A percentile compares a stretch with the other conserved stretches of the same genome.
Conservation (phyloP, 2,888 invertebrate genomes). For the Tetrapedia diversipes region DNA sequence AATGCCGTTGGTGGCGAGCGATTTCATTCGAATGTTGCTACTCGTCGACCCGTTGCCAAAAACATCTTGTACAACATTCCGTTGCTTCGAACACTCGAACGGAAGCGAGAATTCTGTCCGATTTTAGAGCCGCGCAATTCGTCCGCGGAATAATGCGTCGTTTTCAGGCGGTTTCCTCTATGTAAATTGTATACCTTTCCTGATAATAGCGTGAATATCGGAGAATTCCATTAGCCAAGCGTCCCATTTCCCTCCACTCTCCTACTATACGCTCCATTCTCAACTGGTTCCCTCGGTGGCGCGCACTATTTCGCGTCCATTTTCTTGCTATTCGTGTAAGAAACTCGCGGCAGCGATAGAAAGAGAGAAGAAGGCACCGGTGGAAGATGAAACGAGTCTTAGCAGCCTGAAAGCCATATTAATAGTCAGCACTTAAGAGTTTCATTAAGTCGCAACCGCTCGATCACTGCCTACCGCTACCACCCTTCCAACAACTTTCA, state of each 20-base stretch:
- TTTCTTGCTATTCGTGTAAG: slow-evolving; percentile 24
- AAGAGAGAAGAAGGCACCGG: slow-evolving; percentile 22
- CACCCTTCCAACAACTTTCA: slow-evolving; percentile 65
- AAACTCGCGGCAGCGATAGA: slow-evolving; percentile 11
- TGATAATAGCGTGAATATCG: slow-evolving; percentile 46
- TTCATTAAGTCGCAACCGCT: slow-evolving; percentile 81
- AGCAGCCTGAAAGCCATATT: slow-evolving; percentile 79
- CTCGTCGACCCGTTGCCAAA: too few relatives aligned
- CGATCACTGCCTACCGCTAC: slow-evolving; percentile 78
- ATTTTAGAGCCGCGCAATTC: slow-evolving; percentile 7
- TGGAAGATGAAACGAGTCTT: slow-evolving; percentile 53
- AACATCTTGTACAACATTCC: too few relatives aligned
- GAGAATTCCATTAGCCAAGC: slow-evolving; percentile 40
- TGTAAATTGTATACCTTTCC: slow-evolving; percentile 41
- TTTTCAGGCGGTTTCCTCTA: slow-evolving; percentile 28
- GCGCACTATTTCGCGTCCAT: slow-evolving; percentile 17
- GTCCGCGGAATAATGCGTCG: slow-evolving; percentile 21
- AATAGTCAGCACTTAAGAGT: slow-evolving; percentile 81
- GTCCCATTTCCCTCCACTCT: slow-evolving; percentile 29
- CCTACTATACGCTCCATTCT: slow-evolving; percentile 5
- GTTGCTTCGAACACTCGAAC: too few relatives aligned
- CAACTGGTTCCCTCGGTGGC: slow-evolving; percentile 12
- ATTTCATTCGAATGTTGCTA: too few relatives aligned
- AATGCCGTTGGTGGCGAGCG: too few relatives aligned
- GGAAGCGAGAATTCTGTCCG: background rate